Evolutionary conservation across 2,113 vertebrate species (phyloP), one percentile per base, ranked within the genome.

Genomic region (Ellobius talpinus): DNA sequence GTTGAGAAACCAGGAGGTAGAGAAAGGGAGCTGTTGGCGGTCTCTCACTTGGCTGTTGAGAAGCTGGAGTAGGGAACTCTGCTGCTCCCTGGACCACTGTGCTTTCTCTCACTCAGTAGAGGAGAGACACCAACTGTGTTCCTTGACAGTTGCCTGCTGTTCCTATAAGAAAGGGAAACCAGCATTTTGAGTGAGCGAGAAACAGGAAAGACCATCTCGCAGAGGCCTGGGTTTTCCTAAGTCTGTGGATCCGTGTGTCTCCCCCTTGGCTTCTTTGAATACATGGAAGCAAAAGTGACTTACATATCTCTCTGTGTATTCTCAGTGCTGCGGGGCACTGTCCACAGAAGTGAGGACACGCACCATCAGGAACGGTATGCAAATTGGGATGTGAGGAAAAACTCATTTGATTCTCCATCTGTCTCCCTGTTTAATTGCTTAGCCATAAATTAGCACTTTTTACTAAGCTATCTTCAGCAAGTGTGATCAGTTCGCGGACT

Each of bases 381-480:
- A 95, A 92, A 97, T 95, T n/a, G 39, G 42, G 33, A 77, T 65
- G 85, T 50, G 96, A 87, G 85, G 88, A 88, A 96, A 96, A 95
- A 91, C 90, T 81, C 96, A 85, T 95, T 92, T 90, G 90, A 93
- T 91, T 95, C 96, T 94, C 97, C 97, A 97, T 97, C 97, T 97
- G 97, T 95, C 96, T 96, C 81, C 89, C 94, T 90, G 65, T 85
- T 97, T 95, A 96, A 97, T 93, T 96, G 73, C 96, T 97, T 76
- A 66, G 85, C 94, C 96, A 97, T 97, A 98, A 97, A 97, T 97
- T 96, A 98, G 91, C 97, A 95, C 97, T 95, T 97, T 89, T 96
- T 93, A 95, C 92, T 68, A 77, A 77, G 87, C 96, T 97, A 24
- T n/a, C 8, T 92, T 95, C 96, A 78, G 95, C 92, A 95, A 93